A percentile compares a stretch with the other conserved stretches of the same genome.
Evolutionary conservation across 2,797 vertebrate species (phyloP).

Genomic region (Spinus olivaceus): DNA sequence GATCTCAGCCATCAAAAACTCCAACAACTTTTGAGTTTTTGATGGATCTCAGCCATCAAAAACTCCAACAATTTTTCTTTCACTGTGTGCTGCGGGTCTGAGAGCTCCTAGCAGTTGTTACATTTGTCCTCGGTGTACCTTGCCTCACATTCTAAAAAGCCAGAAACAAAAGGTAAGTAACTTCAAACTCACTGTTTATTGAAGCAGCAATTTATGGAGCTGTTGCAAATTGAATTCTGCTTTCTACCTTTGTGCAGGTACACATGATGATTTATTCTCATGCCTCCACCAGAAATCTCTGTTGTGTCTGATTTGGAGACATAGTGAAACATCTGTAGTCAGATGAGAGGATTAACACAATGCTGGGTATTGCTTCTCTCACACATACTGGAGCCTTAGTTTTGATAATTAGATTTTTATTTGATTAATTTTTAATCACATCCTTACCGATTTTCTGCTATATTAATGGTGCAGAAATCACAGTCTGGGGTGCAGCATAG

Average conservation of each 20-base stretch:
- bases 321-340: not conserved
- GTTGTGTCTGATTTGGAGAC: not conserved
- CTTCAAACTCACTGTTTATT: not conserved
- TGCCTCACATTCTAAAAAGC: not conserved
- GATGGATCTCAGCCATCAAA: not conserved
- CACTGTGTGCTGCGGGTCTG: not conserved
- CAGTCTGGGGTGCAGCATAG: not conserved
- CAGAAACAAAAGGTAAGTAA: not conserved
- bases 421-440: not conserved
- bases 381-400: not conserved
- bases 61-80: not conserved
- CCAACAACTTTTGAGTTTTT: not conserved
- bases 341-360: not conserved
- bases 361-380: not conserved
- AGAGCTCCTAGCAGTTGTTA: not conserved
- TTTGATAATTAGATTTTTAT: not conserved
- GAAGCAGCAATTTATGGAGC: not conserved
- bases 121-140: not conserved
- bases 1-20: not conserved
- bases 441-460: not conserved
- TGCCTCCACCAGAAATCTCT: not conserved
- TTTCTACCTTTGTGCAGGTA: not conserved
- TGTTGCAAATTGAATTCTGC: not conserved
- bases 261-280: not conserved
- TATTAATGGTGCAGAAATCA: not conserved